These are phyloP conservation scores for Prenolepis imparis DNA, from an alignment of 2,888 invertebrate species.

Conservation along the genomic window DNA sequence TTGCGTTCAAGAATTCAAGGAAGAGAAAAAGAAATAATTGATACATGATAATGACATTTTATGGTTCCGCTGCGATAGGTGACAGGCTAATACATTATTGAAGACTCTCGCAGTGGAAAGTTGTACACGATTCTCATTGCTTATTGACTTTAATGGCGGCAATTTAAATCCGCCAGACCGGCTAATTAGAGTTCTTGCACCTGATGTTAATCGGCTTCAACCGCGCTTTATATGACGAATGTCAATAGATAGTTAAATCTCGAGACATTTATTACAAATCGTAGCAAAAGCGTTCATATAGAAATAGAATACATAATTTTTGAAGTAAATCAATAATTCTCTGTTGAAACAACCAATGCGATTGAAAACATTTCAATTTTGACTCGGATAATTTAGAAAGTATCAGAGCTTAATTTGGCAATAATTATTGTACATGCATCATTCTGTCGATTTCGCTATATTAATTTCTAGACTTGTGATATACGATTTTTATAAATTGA, in stretches of 20 bases:
- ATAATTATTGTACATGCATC: background rate
- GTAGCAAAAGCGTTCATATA: background rate
- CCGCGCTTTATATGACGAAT: background rate
- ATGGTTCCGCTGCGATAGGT: background rate
- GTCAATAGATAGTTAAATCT: conserved; percentile 30
- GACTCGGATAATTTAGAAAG: background rate
- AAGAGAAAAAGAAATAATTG: conserved; percentile 19
- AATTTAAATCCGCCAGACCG: conserved; percentile 21
- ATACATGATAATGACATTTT: conserved; percentile 25
- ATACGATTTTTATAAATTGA: background rate
- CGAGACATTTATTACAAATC: conserved; percentile 7
- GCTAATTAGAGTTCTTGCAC: conserved; percentile 15
- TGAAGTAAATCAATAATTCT: background rate
- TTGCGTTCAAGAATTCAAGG: background rate
- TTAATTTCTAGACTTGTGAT: background rate
- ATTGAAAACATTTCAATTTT: conserved; percentile 4
- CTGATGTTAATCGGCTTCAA: background rate
- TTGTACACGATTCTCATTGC: background rate
- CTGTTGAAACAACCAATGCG: background rate
- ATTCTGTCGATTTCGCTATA: background rate
- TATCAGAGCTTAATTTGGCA: background rate
- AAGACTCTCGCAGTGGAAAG: background rate
- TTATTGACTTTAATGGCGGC: conserved; percentile 23
- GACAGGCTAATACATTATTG: conserved; percentile 25
- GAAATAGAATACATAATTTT: background rate